A percentile compares a stretch with the other conserved stretches of the same genome.
Evolutionary conservation across 2,113 vertebrate species (phyloP).

Genomic region (Nibea albiflora): DNA sequence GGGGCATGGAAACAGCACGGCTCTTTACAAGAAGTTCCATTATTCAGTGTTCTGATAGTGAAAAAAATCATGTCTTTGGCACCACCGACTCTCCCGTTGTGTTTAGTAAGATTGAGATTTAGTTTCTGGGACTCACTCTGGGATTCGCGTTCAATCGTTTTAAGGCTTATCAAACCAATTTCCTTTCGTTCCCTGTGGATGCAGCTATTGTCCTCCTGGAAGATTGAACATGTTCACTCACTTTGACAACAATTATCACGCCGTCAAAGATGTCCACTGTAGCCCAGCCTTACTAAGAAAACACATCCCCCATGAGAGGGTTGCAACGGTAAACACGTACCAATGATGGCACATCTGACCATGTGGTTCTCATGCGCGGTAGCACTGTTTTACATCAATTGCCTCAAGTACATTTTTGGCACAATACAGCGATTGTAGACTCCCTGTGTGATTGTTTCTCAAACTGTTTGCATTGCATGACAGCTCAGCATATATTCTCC

Average conservation of each 20-base stretch:
- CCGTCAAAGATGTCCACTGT: constrained; percentile 38
- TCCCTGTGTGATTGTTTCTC: not conserved
- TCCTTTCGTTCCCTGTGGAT: constrained; percentile 50
- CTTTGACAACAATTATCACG: constrained; percentile 43
- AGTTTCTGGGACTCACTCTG: constrained; percentile 31
- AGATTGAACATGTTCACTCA: constrained; percentile 54
- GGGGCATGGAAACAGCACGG: constrained; percentile 17
- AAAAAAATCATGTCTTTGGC: constrained; percentile 41
- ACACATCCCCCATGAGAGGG: constrained; percentile 37
- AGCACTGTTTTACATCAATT: constrained; percentile 18
- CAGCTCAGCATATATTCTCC: too few relatives aligned
- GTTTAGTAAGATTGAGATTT: constrained; percentile 46
- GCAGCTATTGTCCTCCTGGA: constrained; percentile 57
- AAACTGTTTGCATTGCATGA: too few relatives aligned
- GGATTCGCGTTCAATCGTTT: constrained; percentile 52
- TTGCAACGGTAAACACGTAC: constrained; percentile 6
- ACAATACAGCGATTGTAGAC: constrained; percentile 4
- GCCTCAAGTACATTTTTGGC: not conserved
- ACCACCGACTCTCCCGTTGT: constrained; percentile 12
- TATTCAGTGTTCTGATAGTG: constrained; percentile 48
- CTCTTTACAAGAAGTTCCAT: constrained; percentile 40
- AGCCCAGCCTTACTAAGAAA: constrained; percentile 29
- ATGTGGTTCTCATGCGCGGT: constrained; percentile 32
- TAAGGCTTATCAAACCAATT: constrained; percentile 58
- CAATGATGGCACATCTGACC: constrained; percentile 36